Conservation (phyloP, 2,113 vertebrate genomes). For the Merops nubicus region DNA sequence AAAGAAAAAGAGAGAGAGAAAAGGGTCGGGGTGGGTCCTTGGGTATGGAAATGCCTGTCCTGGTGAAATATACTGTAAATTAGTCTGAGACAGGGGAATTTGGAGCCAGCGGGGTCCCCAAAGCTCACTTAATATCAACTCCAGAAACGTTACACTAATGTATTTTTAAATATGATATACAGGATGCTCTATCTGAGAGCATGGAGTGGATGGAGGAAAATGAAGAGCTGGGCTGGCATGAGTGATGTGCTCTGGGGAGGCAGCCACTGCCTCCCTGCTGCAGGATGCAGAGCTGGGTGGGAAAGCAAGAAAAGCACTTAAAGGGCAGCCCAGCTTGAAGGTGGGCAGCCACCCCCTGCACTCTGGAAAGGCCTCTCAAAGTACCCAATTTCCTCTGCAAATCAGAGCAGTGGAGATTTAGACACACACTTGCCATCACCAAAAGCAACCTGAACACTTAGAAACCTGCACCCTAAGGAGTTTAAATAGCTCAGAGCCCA, state of each 20-base stretch:
- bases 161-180: constrained; percentile 71
- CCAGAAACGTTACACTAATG: constrained; percentile 57
- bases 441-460: neutral
- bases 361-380: neutral
- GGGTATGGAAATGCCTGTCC: constrained; percentile 29
- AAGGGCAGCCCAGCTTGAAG: neutral
- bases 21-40: neutral
- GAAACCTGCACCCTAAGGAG: neutral
- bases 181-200: neutral
- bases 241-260: neutral
- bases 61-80: constrained; percentile 55
- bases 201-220: neutral
- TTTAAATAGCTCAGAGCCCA: too few species aligned
- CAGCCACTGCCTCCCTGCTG: neutral
- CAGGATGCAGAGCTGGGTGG: neutral
- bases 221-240: neutral
- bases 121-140: constrained; percentile 57
- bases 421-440: rapidly evolving
- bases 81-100: constrained; percentile 25
- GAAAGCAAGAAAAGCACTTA: neutral
- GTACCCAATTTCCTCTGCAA: neutral
- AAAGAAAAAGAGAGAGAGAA: neutral
- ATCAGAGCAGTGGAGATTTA: neutral
- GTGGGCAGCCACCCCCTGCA: too few species aligned
- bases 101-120: constrained; percentile 25